Conservation (phyloP, 1,140 invertebrate species). For the Psix sp. region DNA sequence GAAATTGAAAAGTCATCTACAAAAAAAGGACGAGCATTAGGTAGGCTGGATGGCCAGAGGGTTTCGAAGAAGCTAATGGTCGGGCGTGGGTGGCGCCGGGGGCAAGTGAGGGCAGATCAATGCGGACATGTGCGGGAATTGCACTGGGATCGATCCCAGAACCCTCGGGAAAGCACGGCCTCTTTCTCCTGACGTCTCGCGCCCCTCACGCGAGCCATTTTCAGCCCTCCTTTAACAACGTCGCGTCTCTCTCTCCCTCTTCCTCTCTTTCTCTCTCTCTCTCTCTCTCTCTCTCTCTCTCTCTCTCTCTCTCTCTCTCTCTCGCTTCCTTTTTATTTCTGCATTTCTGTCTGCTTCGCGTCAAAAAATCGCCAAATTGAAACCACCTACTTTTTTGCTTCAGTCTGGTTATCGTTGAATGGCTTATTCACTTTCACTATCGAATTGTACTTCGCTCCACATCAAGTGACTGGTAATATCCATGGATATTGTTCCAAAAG, state of each 20-base stretch:
- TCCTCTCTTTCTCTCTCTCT: too few species aligned
- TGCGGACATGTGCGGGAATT: conserved; percentile 77
- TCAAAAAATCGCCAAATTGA: too few species aligned
- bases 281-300: too few species aligned
- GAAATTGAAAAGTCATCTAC: conserved; percentile 60
- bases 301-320: too few species aligned
- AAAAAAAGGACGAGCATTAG: conserved; percentile 60
- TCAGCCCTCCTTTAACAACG: conserved; percentile 46
- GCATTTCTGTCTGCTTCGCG: too few species aligned
- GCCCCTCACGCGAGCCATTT: conserved; percentile 31
- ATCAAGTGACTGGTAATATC: conserved; percentile 23
- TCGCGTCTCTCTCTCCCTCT: conserved; percentile 9
- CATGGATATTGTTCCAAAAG: conserved; percentile 27
- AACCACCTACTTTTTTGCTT: too few species aligned
- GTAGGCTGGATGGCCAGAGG: conserved; percentile 51
- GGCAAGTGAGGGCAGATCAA: conserved; percentile 75
- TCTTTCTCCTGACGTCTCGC: conserved; percentile 56
- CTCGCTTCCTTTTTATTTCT: too few species aligned
- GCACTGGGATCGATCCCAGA: conserved; percentile 74
- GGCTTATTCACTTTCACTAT: conserved; percentile 22
- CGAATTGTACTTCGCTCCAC: conserved; percentile 10
- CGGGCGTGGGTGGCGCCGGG: conserved; percentile 64
- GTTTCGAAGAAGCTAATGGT: conserved; percentile 59
- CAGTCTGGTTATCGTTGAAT: too few species aligned
- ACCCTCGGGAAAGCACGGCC: conserved; percentile 66